A percentile compares a stretch with the other conserved stretches of the same genome.
phyloP scores from a whole-genome alignment of 2,888 invertebrate species.

The Tinea semifulvella region DNA sequence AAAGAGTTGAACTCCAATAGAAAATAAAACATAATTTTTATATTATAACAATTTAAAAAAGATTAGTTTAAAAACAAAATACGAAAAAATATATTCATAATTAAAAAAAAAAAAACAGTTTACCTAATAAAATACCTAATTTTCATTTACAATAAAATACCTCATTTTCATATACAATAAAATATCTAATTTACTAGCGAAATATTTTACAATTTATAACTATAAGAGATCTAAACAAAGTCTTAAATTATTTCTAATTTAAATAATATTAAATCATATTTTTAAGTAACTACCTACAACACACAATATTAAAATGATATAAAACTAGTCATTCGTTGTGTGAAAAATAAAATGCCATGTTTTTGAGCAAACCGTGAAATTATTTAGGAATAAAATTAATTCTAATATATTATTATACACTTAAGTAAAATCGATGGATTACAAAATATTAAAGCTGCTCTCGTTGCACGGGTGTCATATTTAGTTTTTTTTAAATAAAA shows the following conservation, averaged over 20 bases:
- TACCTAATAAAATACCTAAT: background rate
- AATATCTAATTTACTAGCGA: background rate
- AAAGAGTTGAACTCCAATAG: conserved; percentile 31
- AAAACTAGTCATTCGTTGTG: conserved; percentile 21
- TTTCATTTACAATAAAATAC: background rate
- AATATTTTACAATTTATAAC: background rate
- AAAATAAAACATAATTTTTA: conserved; percentile 22
- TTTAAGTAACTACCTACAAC: conserved; percentile 13
- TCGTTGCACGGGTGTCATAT: too few relatives aligned
- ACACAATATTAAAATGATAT: conserved; percentile 5
- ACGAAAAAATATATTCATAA: conserved; percentile 14
- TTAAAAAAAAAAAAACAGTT: background rate
- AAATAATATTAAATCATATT: too few relatives aligned
- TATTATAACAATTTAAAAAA: conserved; percentile 24
- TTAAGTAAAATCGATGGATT: too few relatives aligned
- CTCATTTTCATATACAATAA: background rate
- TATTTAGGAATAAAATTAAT: too few relatives aligned
- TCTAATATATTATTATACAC: too few relatives aligned
- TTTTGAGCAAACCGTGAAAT: conserved; percentile 52
- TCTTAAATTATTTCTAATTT: conserved; percentile 29
- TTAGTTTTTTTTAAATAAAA: too few relatives aligned
- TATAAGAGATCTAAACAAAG: conserved; percentile 18
- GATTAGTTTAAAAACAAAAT: conserved; percentile 29
- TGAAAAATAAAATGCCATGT: conserved; percentile 58
- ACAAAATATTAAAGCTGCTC: too few relatives aligned